Evolutionary conservation across 2,797 vertebrate genomes (phyloP).

Genomic region (Leptatherina wallacei): DNA sequence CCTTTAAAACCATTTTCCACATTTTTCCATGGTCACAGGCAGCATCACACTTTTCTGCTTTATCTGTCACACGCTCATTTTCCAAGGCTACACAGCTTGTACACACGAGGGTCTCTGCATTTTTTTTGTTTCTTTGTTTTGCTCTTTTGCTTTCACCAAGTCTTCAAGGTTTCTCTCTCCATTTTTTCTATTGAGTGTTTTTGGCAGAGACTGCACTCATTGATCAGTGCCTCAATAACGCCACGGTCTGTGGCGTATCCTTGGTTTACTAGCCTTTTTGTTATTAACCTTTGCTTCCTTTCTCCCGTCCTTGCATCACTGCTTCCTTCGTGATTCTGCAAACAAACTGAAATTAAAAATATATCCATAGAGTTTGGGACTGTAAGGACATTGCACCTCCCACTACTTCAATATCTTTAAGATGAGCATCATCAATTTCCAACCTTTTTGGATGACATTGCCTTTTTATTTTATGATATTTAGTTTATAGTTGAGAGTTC

Average conservation of each 20-base stretch:
- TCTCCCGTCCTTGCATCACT: background rate
- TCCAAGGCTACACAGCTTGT: constrained; percentile 17
- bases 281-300: background rate
- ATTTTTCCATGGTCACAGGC: constrained; percentile 34
- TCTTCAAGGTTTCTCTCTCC: constrained; percentile 14
- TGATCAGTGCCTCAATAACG: constrained; percentile 41
- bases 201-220: constrained; percentile 36
- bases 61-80: constrained; percentile 29
- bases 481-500: too few relatives aligned
- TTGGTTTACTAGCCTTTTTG: background rate
- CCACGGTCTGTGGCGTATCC: constrained; percentile 10
- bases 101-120: constrained; percentile 13
- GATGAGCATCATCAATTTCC: too few relatives aligned
- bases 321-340: background rate
- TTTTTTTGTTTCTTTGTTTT: constrained; percentile 14
- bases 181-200: background rate
- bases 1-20: constrained; percentile 20
- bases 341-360: constrained; percentile 1
- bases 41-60: constrained; percentile 13
- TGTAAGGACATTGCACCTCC: too few relatives aligned
- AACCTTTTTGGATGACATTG: too few relatives aligned
- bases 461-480: too few relatives aligned
- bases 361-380: too few relatives aligned
- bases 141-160: constrained; percentile 9
- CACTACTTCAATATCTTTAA: too few relatives aligned